Evolutionary conservation across 2,797 vertebrate species (phyloP), one percentile per base, ranked within the genome.

Genomic region (Leuciscus waleckii): DNA sequence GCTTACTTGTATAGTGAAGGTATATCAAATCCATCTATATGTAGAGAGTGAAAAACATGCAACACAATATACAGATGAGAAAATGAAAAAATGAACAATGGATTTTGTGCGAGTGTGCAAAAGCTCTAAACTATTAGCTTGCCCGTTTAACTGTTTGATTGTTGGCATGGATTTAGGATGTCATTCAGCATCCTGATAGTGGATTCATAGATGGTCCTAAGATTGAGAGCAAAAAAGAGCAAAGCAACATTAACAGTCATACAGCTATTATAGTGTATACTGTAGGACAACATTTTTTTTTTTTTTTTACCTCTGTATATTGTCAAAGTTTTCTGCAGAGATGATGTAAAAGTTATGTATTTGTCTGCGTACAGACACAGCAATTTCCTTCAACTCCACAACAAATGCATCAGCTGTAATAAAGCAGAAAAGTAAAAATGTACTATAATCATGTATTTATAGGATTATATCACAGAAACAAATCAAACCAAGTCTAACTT

Each of bases 131-230:
- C 73, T 69, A 32, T 32, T 9, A n/a, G 61, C 29, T 58, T 26
- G 39, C 26, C 49, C 26, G 0, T 73, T 79, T 85, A 85, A 85
- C 29, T 39, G 56, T 41, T 39, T 65, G 54, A 5, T 79, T 74
- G 68, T 63, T 80, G 77, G 43, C 85, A 94, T 80, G 89, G 91
- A 92, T 93, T 93, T 89, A 97, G 92, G 88, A 97, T 92, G 79
- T 95, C 94, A 90, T 96, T 96, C 93, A 98, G 89, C 81, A 93
- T 93, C 88, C 91, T 96, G 89, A 95, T 87, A 68, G 97, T 96
- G 3, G 94, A 96, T 90, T 97, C 95, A 83, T 94, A 98, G 68
- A 99, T 92, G 79, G 91, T 90, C 90, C 98, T 99, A 91, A 1
- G 51, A 14, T 49, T 90, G 91, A 94, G 92, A 85, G 37, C 87